Evolutionary conservation across 2,888 invertebrate genomes (phyloP).

Genomic region (Melinaea menophilus): DNA sequence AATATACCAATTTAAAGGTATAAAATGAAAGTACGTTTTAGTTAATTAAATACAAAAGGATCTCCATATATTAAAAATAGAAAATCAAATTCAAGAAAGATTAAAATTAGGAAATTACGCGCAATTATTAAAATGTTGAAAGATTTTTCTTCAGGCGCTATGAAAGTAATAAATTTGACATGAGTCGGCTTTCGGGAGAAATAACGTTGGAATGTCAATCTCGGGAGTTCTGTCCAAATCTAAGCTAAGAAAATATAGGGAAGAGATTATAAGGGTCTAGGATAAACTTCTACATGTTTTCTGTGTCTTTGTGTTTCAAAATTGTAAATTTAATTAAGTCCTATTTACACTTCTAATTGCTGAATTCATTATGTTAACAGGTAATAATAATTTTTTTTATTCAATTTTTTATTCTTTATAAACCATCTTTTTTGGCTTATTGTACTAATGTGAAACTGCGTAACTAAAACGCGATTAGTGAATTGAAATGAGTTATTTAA

Average conservation of each 20-base stretch:
- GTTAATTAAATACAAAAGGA: no score
- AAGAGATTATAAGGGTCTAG: slow-evolving; percentile 75
- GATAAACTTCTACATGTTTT: slow-evolving; percentile 69
- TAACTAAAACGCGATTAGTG: no score
- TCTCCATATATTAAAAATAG: neutral
- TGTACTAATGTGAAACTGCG: no score
- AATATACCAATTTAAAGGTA: no score
- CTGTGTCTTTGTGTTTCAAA: slow-evolving; percentile 58
- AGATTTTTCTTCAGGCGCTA: neutral
- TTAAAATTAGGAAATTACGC: no score
- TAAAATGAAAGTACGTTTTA: no score
- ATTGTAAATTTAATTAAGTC: neutral
- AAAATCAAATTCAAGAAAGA: neutral
- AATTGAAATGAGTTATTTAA: no score
- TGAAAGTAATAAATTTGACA: neutral
- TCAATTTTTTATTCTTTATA: no score
- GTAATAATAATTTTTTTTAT: no score
- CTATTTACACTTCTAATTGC: slow-evolving; percentile 1
- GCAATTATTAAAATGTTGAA: no score
- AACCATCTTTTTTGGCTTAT: no score
- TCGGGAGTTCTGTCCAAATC: slow-evolving; percentile 66
- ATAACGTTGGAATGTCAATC: slow-evolving; percentile 73
- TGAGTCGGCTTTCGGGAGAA: slow-evolving; percentile 54
- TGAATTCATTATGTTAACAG: slow-evolving; percentile 1
- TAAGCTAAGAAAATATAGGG: slow-evolving; percentile 72